Base-by-base conservation (phyloP, 2,888 invertebrate genomes). In the Camponotus fellah region DNA sequence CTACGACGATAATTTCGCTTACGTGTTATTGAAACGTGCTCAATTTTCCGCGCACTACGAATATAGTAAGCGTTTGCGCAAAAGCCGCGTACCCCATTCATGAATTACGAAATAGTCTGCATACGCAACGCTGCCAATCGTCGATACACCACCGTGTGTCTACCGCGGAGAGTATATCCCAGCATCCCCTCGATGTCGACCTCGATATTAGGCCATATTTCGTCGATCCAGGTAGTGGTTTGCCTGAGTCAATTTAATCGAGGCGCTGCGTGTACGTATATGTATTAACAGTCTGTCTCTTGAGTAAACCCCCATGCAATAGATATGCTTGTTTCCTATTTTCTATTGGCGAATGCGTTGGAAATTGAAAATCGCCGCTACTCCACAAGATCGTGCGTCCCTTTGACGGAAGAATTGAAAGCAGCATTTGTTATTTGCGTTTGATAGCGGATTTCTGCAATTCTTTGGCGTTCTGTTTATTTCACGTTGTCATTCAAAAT, bases 211-310 rank as follows among this genome's bases (percentile, higher is more conserved):
- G 87, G 88, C 85, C 86, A 90, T 90, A 90, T 90, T 90, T 89
- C 85, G 85, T 89, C 90, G 90, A 86, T 86, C 80, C 88, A 85
- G 90, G 84, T 84, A 85, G 85, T 74, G 90, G 88, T 90, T 85
- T 84, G 77, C 88, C 90, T 83, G 88, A 90, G 89, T 90, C 90
- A 90, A 90, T 90, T 90, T 90, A 90, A 89, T 89, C 89, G 90
- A 83, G 83, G 69, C 83, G 84, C 83, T 83, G 80, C 79, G 80
- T 77, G 82, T 80, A 85, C 85, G 80, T 84, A 74, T 74, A 68
- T 56, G 74, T 65, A 79, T 69, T 85, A 74, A 82, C 85, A 72
- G 83, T 80, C 85, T 86, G 83, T 85, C 84, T 85, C 74, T 84
- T 77, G 86, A 89, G 84, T 84, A 85, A 89, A 86, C 83, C 80